Evolutionary conservation across 2,113 vertebrate species (phyloP).

Genomic region (Maccullochella peelii): DNA sequence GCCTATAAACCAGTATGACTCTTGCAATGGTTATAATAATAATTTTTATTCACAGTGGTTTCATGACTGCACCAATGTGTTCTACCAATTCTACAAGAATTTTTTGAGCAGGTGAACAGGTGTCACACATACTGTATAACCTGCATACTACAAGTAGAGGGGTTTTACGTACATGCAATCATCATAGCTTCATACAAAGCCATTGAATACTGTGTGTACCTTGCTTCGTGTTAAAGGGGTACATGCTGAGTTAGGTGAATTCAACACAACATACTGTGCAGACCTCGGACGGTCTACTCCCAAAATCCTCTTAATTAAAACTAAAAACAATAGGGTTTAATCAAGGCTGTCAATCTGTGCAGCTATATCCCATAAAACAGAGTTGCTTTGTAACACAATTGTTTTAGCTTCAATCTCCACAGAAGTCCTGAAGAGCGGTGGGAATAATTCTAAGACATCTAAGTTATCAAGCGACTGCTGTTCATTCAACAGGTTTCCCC

Average conservation of each 20-base stretch:
- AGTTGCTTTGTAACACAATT: constrained; percentile 3
- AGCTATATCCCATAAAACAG: not conserved
- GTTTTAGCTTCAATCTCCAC: constrained; percentile 8
- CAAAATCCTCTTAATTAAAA: constrained; percentile 18
- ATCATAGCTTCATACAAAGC: not conserved
- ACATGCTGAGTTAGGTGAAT: not conserved
- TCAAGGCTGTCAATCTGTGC: constrained; percentile 17
- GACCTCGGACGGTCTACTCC: constrained; percentile 16
- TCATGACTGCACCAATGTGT: not conserved
- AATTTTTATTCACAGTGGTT: not conserved
- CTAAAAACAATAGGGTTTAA: not conserved
- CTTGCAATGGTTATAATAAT: not conserved
- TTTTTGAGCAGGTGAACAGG: not conserved
- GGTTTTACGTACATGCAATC: not conserved
- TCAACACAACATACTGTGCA: not conserved
- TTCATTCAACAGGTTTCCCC: constrained; percentile 48
- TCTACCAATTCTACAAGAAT: not conserved
- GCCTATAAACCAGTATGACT: not conserved
- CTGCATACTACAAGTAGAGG: not conserved
- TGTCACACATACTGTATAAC: not conserved
- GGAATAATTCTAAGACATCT: constrained; percentile 16
- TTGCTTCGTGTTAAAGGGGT: not conserved
- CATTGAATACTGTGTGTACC: not conserved
- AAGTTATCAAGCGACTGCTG: constrained; percentile 45
- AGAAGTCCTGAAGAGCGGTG: not conserved